Evolutionary conservation across 2,888 invertebrate species (phyloP), one percentile per base, ranked within the genome.

Genomic region (Pomacea canaliculata): DNA sequence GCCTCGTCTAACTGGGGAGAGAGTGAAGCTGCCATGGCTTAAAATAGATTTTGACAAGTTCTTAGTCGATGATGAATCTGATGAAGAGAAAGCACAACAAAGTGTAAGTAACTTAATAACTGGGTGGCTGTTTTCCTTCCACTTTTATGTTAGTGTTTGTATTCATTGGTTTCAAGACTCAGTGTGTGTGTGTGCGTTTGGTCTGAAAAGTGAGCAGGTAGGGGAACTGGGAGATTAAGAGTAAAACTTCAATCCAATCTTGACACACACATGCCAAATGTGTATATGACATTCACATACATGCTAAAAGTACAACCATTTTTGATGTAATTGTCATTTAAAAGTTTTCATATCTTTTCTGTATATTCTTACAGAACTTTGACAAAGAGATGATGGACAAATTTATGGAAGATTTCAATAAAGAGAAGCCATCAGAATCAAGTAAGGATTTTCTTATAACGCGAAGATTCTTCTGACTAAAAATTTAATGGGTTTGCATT

Each of bases 41-140:
- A 97, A 96, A 93, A 94, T 97, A 83, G 97, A 97, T 92, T 97
- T 97, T 92, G 97, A 97, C 90, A 93, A 95, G 76, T 97, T 97
- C 95, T 94, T 94, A 86, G 94, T 94, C 7, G 95, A 95, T 85
- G 96, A 93, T 65, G 93, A 94, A 37, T 56, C 73, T 10, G 83
- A 85, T 23, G 79, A 83, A 48, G 82, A 82, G 49, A 76, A n/a
- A 12, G n/a, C 12, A 23, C 23, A 12, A 63, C 63, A 63, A 19
- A 27, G 27, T 63, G 63, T 63, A 63, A 19, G 63, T 12, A 63
- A 56, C 8, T 56, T 37, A 3, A 37, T 37, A 37, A 37, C 37
- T 37, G 23, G 23, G 23, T 23, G 37, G 37, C 37, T 37, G 37
- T 37, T 37, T 37, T 37, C 37, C 37, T 37, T 37, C 37, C 37